Base-by-base conservation (phyloP, 2,888 invertebrate species). In the Hylaea fasciaria region DNA sequence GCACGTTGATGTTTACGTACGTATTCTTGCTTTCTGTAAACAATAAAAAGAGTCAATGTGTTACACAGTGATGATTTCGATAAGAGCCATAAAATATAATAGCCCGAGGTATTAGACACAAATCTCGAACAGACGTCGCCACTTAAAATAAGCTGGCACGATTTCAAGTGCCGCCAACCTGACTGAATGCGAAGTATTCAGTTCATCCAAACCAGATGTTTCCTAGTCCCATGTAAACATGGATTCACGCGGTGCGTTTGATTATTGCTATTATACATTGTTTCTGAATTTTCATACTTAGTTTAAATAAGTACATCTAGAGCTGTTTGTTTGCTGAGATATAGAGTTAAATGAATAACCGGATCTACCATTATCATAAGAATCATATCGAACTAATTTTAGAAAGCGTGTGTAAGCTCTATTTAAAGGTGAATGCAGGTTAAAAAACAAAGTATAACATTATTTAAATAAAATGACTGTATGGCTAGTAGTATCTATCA, bases 61-160 rank as follows among this genome's bases (percentile, higher is more conserved):
- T 56, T 63, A 62, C 62, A 70, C 66, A 70, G 63, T 76, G 78
- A 78, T 77, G 76, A 81, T 82, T 80, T 80, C 71, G 77, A 81
- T 83, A 81, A 67, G 76, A 74, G 73, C 74, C 69, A 77, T 86
- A 81, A 85, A 84, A 83, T 82, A 80, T 81, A 73, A 83, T 73
- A 78, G 77, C 76, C 66, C 65, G 72, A 77, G 76, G 78, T 81
- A 86, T 86, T 83, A 87, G 81, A 83, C 82, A 83, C 85, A 86
- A 85, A 86, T 89, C 87, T 88, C 80, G 77, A 85, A 80, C 89
- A 89, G 89, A 84, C 85, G 84, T 87, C 84, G 85, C 85, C 87
- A 89, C 89, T 91, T 90, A 87, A 91, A 91, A 91, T 91, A 91
- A 89, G 83, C 89, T 92, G 91, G 91, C 91, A 91, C 85, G 87